phyloP scores from a whole-genome alignment of 2,113 vertebrate species.

The Pipra filicauda region DNA sequence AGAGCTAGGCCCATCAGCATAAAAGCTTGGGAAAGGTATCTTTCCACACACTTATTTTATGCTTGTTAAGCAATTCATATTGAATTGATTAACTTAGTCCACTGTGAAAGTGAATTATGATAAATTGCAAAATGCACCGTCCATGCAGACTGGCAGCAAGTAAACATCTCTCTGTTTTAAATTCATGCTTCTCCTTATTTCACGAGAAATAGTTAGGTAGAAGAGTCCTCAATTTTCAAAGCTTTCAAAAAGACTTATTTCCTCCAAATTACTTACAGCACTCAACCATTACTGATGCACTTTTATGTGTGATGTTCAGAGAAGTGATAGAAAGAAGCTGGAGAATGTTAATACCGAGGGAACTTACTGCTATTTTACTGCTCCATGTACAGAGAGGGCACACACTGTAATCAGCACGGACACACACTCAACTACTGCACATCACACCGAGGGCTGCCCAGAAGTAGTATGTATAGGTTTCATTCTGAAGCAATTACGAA shows the following conservation, averaged over 20 bases:
- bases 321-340: not conserved
- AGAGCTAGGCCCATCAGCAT: not conserved
- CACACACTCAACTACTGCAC: not conserved
- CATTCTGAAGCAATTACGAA: not conserved
- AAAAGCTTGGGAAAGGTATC: not conserved
- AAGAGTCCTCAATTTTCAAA: not conserved
- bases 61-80: not conserved
- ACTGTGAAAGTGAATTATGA: not conserved
- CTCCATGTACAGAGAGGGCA: not conserved
- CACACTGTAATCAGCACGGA: not conserved
- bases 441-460: not conserved
- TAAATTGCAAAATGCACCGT: not conserved
- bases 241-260: not conserved
- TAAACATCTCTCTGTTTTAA: not conserved
- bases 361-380: not conserved
- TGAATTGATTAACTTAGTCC: not conserved
- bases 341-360: not conserved
- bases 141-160: not conserved
- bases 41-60: not conserved
- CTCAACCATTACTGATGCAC: not conserved
- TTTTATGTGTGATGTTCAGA: not conserved
- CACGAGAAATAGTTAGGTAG: not conserved
- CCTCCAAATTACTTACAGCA: not conserved
- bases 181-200: not conserved
- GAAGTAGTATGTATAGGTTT: rapidly evolving